Percentiles rank a stretch among this genome's conserved stretches.
These are phyloP conservation scores for Teleogryllus oceanicus DNA, from an alignment of 2,888 invertebrate genomes.

Conservation along the genomic window DNA sequence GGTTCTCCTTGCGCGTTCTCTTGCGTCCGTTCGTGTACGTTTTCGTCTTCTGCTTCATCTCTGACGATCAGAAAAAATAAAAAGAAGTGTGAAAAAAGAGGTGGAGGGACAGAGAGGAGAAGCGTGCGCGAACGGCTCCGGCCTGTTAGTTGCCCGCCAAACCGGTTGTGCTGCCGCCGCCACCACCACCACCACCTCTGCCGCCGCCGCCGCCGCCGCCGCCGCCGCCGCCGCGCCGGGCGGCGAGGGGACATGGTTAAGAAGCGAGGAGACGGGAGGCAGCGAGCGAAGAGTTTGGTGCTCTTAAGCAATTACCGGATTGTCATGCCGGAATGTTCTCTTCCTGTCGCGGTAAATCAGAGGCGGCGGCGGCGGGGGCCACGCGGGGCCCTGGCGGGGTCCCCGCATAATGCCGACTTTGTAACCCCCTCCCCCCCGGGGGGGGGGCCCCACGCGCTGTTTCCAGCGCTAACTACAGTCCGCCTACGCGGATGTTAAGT, in stretches of 20 bases:
- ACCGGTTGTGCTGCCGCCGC: background rate
- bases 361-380: background rate
- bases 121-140: background rate
- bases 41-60: background rate
- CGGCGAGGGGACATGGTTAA: too few species aligned
- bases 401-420: too few species aligned
- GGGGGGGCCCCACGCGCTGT: too few species aligned
- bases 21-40: too few species aligned
- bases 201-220: background rate
- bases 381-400: too few species aligned
- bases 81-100: background rate
- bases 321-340: slow-evolving; percentile 7
- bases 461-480: too few species aligned
- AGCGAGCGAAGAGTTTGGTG: background rate
- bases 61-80: background rate
- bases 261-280: background rate
- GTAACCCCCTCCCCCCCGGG: too few species aligned
- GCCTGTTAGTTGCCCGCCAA: slow-evolving; percentile 9
- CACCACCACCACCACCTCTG: background rate
- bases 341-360: slow-evolving; percentile 18
- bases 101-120: background rate
- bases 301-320: slow-evolving; percentile 7
- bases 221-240: background rate
- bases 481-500: too few species aligned
- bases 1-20: too few species aligned